Percentiles rank a stretch among this genome's conserved stretches.
These are phyloP conservation scores for Acanthisitta chloris DNA, from an alignment of 2,113 vertebrate genomes.

Conservation along the genomic window DNA sequence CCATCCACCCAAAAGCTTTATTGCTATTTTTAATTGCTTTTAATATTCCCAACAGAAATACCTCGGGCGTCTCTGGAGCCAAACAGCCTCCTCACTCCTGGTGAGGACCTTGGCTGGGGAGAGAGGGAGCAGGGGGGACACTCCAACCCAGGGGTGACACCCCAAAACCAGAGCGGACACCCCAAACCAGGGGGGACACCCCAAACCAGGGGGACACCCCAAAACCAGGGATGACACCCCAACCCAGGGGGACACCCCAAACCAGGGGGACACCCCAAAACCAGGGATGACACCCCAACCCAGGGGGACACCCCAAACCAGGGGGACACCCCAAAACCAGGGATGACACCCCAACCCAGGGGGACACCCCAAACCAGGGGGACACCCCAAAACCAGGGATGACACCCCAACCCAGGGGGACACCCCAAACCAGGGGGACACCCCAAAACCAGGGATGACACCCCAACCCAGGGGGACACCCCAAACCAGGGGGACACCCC, in stretches of 20 bases:
- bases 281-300: too few species aligned
- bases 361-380: background rate
- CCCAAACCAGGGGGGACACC: background rate
- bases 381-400: background rate
- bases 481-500: background rate
- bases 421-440: background rate
- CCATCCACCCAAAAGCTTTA: background rate
- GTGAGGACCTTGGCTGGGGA: background rate
- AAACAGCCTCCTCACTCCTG: background rate
- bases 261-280: too few species aligned
- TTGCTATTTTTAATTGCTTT: background rate
- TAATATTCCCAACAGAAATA: background rate
- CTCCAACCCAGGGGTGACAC: background rate
- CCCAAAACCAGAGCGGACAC: too few species aligned
- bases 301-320: too few species aligned
- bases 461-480: background rate
- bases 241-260: too few species aligned
- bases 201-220: background rate
- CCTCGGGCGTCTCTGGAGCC: background rate
- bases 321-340: too few species aligned
- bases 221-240: too few species aligned
- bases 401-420: background rate
- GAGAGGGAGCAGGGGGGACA: constrained; percentile 5
- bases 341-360: background rate
- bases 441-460: background rate